Evolutionary conservation across 2,888 invertebrate species (phyloP).

Genomic region (Parasteatoda lunata): DNA sequence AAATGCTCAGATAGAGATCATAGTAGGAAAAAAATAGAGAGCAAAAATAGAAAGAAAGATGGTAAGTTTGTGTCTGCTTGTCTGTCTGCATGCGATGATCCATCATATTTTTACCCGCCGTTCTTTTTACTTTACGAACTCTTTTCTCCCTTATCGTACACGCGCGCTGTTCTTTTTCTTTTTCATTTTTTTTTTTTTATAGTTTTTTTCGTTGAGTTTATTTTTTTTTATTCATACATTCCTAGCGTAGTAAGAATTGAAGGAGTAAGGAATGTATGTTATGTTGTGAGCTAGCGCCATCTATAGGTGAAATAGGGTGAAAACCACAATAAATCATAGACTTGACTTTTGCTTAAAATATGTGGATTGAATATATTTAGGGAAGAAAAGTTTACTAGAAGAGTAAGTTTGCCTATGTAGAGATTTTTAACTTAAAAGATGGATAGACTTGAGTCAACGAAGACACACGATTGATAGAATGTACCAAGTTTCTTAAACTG

Average conservation of each 20-base stretch:
- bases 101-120: slow-evolving; percentile 43
- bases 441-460: too few relatives aligned
- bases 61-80: slow-evolving; percentile 45
- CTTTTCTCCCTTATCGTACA: slow-evolving; percentile 36
- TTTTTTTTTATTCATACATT: not conserved
- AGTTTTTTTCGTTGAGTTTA: not conserved
- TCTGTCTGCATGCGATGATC: slow-evolving; percentile 61
- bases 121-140: slow-evolving; percentile 30
- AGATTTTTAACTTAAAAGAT: too few relatives aligned
- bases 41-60: slow-evolving; percentile 12
- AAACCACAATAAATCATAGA: slow-evolving; percentile 2
- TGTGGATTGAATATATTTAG: not conserved
- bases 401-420: too few relatives aligned
- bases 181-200: not conserved
- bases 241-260: slow-evolving; percentile 10
- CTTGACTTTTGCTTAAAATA: not conserved
- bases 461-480: too few relatives aligned
- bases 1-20: slow-evolving; percentile 46
- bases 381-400: not conserved
- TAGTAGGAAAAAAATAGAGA: not conserved
- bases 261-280: not conserved
- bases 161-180: slow-evolving; percentile 7
- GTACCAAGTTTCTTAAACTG: too few relatives aligned
- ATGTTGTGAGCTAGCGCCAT: slow-evolving; percentile 51
- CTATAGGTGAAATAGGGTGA: slow-evolving; percentile 25